These are phyloP conservation scores for Folsomia manolachei DNA, from an alignment of 2,888 invertebrate species.

Conservation along the genomic window DNA sequence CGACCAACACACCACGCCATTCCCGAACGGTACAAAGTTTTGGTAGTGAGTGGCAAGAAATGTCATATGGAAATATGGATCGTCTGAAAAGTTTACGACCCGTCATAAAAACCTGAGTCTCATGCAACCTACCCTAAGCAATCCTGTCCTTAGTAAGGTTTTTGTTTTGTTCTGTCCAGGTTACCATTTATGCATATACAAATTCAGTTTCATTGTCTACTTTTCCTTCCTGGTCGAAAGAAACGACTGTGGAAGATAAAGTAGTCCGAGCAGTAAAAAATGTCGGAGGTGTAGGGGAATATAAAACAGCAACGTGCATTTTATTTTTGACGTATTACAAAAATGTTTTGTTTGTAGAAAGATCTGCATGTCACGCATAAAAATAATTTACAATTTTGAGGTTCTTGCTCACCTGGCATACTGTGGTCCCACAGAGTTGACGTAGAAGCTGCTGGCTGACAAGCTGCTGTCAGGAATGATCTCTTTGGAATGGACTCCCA, in stretches of 20 bases:
- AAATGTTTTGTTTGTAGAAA: background rate
- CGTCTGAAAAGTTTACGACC: constrained; percentile 37
- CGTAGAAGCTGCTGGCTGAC: constrained; percentile 79
- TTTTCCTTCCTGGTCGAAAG: background rate
- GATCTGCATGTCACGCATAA: constrained; percentile 26
- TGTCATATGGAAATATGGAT: constrained; percentile 14
- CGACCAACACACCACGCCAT: background rate
- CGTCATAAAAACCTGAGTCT: constrained; percentile 34
- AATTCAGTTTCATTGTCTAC: background rate
- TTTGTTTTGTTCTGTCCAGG: background rate
- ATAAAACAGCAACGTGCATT: background rate
- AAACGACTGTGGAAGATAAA: constrained; percentile 13
- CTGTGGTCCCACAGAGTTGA: constrained; percentile 80
- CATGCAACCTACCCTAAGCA: no score
- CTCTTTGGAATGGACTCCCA: constrained; percentile 81
- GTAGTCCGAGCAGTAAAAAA: background rate
- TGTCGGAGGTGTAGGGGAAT: background rate
- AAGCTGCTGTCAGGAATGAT: constrained; percentile 74
- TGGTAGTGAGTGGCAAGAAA: background rate
- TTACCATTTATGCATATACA: constrained; percentile 6
- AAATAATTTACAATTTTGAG: constrained; percentile 13
- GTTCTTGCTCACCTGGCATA: constrained; percentile 69
- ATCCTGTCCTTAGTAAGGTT: no score
- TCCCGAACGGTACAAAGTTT: background rate
- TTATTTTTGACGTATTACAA: background rate